Evolutionary conservation across 2,797 vertebrate species (phyloP).

Genomic region (Lophius americanus): DNA sequence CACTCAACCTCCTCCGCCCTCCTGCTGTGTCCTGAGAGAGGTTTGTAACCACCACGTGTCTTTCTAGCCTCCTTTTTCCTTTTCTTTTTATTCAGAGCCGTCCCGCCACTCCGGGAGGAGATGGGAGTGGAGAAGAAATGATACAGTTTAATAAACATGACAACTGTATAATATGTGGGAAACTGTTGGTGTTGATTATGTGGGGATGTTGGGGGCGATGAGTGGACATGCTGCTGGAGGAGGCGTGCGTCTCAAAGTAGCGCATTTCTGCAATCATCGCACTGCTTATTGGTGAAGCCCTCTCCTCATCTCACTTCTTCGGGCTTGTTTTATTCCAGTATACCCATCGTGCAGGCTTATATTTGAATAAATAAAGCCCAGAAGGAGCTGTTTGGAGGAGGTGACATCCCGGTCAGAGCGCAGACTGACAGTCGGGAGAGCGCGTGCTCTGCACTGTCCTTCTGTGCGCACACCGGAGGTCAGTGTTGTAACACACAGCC

Average conservation of each 20-base stretch:
- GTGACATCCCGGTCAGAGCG: conserved; percentile 33
- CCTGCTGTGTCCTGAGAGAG: conserved; percentile 71
- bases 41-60: conserved; percentile 80
- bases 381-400: conserved; percentile 8
- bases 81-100: conserved; percentile 35
- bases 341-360: too few species aligned
- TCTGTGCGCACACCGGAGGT: conserved; percentile 76
- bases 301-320: conserved; percentile 4
- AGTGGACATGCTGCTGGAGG: background rate
- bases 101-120: conserved; percentile 53
- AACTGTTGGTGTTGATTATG: background rate
- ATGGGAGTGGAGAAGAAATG: conserved; percentile 13
- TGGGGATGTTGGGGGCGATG: background rate
- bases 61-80: conserved; percentile 1
- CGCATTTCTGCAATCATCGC: conserved; percentile 3
- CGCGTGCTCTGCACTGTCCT: conserved; percentile 35
- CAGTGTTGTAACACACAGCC: conserved; percentile 74
- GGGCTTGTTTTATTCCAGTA: too few species aligned
- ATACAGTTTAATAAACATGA: background rate
- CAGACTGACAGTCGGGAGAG: conserved; percentile 17
- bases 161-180: background rate
- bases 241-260: background rate
- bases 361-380: background rate
- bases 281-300: conserved; percentile 5
- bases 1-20: conserved; percentile 72